These are phyloP conservation scores for Eupithecia inturbata DNA, from an alignment of 2,888 invertebrate genomes.

Conservation along the genomic window DNA sequence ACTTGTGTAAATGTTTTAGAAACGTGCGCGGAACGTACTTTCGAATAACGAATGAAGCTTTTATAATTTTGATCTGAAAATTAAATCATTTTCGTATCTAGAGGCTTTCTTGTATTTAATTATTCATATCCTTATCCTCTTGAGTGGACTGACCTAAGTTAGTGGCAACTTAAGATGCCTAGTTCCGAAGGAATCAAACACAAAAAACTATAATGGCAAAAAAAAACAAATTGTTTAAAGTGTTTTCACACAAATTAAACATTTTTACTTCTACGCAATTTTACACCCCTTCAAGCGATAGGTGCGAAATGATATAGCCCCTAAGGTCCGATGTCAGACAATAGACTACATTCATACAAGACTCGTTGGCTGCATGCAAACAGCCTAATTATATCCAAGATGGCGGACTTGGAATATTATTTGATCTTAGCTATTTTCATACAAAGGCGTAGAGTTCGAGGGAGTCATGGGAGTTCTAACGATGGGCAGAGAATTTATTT, in stretches of 20 bases:
- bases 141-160: too few relatives aligned
- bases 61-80: background rate
- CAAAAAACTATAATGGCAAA: background rate
- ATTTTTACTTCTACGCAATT: slow-evolving; percentile 59
- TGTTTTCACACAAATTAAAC: slow-evolving; percentile 61
- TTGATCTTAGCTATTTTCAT: background rate
- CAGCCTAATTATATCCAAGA: slow-evolving; percentile 81
- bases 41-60: background rate
- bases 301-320: slow-evolving; percentile 82
- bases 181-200: background rate
- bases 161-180: background rate
- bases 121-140: background rate
- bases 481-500: too few relatives aligned
- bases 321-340: slow-evolving; percentile 83
- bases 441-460: background rate
- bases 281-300: slow-evolving; percentile 61
- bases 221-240: slow-evolving; percentile 11
- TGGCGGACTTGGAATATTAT: slow-evolving; percentile 57
- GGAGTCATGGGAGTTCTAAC: too few relatives aligned
- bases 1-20: slow-evolving; percentile 31
- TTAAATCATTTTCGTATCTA: background rate
- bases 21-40: background rate
- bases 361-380: slow-evolving; percentile 76
- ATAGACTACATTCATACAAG: slow-evolving; percentile 83
- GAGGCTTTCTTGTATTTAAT: background rate